Base-by-base conservation (phyloP, 2,113 vertebrate genomes). In the Trogon melanurus region DNA sequence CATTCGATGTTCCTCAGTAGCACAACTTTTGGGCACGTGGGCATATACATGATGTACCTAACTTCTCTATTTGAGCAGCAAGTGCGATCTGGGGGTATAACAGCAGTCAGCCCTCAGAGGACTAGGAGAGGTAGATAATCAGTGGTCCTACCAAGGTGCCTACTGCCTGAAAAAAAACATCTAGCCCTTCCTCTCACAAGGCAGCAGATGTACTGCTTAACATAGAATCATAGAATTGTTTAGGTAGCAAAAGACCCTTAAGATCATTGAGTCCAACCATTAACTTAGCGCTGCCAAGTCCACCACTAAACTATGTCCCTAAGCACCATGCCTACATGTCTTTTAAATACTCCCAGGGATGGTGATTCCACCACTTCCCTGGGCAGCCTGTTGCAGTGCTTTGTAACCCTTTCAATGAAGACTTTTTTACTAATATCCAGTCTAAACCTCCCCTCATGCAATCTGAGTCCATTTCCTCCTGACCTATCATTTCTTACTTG, bases 211-310 rank as follows among this genome's bases (percentile, higher is more conserved):
- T 69, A 58, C 7, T 5, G 3, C 5, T n/a, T 58, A 74, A 53
- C 23, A 22, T 2, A 51, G 48, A 70, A 60, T n/a, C 14, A 82
- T 9, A 8, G 29, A 88, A 26, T 8, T 10, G 16, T 50, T 81
- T 32, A 47, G 32, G 5, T 38, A 61, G 47, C 11, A 61, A 60
- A 54, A 61, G 45, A 60, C 10, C 9, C 50, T 38, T 21, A 38
- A 27, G n/a, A 48, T 13, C 36, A 29, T 29, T 0, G 0, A 62
- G 20, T 54, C 56, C 32, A 34, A 64, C 26, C 2, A 1, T 32
- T 17, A 64, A 73, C 5, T 10, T 47, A 16, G 10, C 4, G 19
- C 19, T 84, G 26, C 4, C 14, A 71, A 53, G n/a, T 57, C 16
- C 20, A 58, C 23, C 53, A 44, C 12, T 60, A 67, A 69, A 45